Evolutionary conservation across 2,888 invertebrate genomes (phyloP).

Genomic region (Aporophyla nigra): DNA sequence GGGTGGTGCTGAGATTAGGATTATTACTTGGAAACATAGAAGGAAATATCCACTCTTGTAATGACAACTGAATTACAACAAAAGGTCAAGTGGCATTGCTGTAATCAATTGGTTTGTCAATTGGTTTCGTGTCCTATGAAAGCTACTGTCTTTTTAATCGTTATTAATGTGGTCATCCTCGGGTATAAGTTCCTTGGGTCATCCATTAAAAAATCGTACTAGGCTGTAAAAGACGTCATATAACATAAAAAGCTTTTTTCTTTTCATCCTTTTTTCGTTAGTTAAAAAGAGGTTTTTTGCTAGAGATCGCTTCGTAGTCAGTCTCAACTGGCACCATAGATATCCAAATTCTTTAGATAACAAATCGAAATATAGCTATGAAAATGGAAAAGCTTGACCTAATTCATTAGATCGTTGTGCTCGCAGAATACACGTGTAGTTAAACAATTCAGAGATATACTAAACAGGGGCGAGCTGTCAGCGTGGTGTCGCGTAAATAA

Average conservation of each 20-base stretch:
- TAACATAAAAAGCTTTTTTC: not conserved
- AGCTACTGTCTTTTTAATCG: not conserved
- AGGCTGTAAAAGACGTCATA: not conserved
- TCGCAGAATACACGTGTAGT: slow-evolving; percentile 16
- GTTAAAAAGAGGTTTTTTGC: not conserved
- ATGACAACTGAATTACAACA: not conserved
- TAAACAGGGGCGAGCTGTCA: slow-evolving; percentile 56
- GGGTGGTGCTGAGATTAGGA: slow-evolving; percentile 12
- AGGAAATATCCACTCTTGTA: not conserved
- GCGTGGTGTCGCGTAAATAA: slow-evolving; percentile 60
- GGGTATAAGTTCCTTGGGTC: too few relatives aligned
- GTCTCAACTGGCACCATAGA: too few relatives aligned
- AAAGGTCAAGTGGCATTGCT: not conserved
- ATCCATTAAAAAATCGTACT: not conserved
- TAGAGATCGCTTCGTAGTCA: not conserved
- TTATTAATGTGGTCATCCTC: not conserved
- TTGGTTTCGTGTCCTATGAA: not conserved
- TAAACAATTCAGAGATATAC: slow-evolving; percentile 20
- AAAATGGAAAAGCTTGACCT: not conserved
- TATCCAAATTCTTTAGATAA: too few relatives aligned
- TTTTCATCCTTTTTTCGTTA: not conserved
- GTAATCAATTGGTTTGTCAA: too few relatives aligned
- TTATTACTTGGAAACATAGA: slow-evolving; percentile 6
- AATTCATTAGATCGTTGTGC: slow-evolving; percentile 13
- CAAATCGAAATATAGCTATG: not conserved